phyloP scores from a whole-genome alignment of 1,140 invertebrate species.

The Zaprionus lachaisei region DNA sequence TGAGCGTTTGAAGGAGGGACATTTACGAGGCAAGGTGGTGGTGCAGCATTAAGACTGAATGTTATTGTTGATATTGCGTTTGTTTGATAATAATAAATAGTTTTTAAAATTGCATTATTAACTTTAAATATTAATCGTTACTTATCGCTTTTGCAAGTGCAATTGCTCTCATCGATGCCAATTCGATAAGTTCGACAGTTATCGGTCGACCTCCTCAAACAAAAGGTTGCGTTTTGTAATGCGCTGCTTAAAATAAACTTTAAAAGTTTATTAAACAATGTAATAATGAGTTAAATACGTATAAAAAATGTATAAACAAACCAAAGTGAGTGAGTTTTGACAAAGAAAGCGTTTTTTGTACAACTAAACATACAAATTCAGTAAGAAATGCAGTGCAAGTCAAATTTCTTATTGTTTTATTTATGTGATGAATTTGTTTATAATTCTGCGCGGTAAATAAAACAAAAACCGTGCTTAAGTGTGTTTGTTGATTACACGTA shows the following conservation, averaged over 20 bases:
- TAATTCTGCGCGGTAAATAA: neutral
- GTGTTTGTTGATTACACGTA: neutral
- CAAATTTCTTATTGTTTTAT: neutral
- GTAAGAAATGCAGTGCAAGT: neutral
- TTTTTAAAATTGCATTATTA: slow-evolving; percentile 10
- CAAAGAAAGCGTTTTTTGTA: neutral
- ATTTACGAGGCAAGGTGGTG: slow-evolving; percentile 92
- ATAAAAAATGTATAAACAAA: neutral
- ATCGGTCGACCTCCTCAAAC: slow-evolving; percentile 14
- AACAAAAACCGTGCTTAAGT: neutral
- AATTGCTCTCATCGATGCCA: neutral
- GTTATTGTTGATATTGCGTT: neutral
- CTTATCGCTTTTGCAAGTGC: neutral
- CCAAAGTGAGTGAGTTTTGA: neutral
- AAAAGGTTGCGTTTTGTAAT: neutral
- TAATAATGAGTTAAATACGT: neutral
- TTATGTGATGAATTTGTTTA: neutral
- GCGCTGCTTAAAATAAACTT: neutral
- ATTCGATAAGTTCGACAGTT: slow-evolving; percentile 11
- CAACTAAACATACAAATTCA: neutral
- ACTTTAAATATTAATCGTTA: neutral
- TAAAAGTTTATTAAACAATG: neutral
- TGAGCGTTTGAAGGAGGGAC: slow-evolving; percentile 87
- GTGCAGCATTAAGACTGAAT: slow-evolving; percentile 84
- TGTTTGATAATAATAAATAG: slow-evolving; percentile 13